Evolutionary conservation across 2,113 vertebrate species (phyloP).

Genomic region (Ptyas mucosa): DNA sequence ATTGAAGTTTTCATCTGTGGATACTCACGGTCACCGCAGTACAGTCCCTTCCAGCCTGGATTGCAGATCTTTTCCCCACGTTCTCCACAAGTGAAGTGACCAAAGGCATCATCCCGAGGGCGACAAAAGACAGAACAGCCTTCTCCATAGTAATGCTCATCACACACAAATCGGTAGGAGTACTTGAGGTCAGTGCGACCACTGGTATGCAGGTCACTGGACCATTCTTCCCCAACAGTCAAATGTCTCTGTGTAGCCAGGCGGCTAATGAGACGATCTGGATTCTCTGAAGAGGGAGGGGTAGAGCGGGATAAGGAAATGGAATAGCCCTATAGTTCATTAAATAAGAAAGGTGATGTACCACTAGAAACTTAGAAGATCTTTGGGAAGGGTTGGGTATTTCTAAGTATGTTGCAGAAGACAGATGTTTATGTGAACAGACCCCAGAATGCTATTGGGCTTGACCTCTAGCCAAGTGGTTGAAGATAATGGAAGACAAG

Average conservation of each 20-base stretch:
- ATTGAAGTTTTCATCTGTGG: not conserved
- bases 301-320: not conserved
- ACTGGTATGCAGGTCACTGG: conserved; percentile 87
- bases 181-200: conserved; percentile 92
- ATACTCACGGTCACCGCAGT: conserved; percentile 95
- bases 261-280: conserved; percentile 90
- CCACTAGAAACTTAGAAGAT: not conserved
- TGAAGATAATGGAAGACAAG: not conserved
- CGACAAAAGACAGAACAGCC: conserved; percentile 97
- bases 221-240: conserved; percentile 94
- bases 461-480: not conserved
- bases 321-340: not conserved
- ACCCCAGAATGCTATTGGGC: not conserved
- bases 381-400: not conserved
- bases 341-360: not conserved
- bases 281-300: conserved; percentile 77
- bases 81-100: conserved; percentile 95
- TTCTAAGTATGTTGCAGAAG: not conserved
- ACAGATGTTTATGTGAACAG: not conserved
- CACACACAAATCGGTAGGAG: conserved; percentile 93
- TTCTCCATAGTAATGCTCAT: conserved; percentile 95
- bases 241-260: conserved; percentile 92
- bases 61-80: conserved; percentile 94
- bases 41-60: conserved; percentile 94
- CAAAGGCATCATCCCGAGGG: conserved; percentile 91